Evolutionary conservation across 2,797 vertebrate species (phyloP).

Genomic region (Gymnoscopelus braueri): DNA sequence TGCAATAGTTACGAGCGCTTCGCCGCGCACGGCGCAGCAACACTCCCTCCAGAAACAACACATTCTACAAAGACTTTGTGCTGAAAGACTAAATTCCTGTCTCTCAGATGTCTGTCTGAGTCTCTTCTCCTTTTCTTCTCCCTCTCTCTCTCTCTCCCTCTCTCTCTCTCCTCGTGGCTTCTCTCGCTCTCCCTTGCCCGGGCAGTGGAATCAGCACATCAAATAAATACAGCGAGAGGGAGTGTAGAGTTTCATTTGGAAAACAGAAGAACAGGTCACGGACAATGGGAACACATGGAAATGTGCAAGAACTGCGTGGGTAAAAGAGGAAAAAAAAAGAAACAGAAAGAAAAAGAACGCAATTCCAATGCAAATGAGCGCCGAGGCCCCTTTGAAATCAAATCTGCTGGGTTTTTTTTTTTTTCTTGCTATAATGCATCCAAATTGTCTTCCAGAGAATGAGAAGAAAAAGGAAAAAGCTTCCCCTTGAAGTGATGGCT

Average conservation of each 20-base stretch:
- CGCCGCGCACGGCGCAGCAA: not conserved
- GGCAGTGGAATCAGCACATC: slow-evolving; percentile 77
- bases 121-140: slow-evolving; percentile 59
- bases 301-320: slow-evolving; percentile 51
- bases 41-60: slow-evolving; percentile 72
- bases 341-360: slow-evolving; percentile 42
- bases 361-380: slow-evolving; percentile 69
- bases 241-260: slow-evolving; percentile 71
- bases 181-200: slow-evolving; percentile 45
- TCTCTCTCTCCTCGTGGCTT: not conserved
- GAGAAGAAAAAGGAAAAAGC: slow-evolving; percentile 21
- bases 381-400: slow-evolving; percentile 60
- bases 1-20: no score
- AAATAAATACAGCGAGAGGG: slow-evolving; percentile 73
- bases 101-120: slow-evolving; percentile 69
- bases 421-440: slow-evolving; percentile 56
- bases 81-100: slow-evolving; percentile 72
- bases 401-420: slow-evolving; percentile 40
- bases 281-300: slow-evolving; percentile 70
- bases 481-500: slow-evolving; percentile 54
- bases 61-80: slow-evolving; percentile 62
- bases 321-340: not conserved
- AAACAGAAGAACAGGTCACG: slow-evolving; percentile 66
- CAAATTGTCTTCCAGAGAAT: slow-evolving; percentile 54
- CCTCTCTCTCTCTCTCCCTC: slow-evolving; percentile 43